phyloP scores from a whole-genome alignment of 2,113 vertebrate species.

The Gymnobelideus leadbeateri region DNA sequence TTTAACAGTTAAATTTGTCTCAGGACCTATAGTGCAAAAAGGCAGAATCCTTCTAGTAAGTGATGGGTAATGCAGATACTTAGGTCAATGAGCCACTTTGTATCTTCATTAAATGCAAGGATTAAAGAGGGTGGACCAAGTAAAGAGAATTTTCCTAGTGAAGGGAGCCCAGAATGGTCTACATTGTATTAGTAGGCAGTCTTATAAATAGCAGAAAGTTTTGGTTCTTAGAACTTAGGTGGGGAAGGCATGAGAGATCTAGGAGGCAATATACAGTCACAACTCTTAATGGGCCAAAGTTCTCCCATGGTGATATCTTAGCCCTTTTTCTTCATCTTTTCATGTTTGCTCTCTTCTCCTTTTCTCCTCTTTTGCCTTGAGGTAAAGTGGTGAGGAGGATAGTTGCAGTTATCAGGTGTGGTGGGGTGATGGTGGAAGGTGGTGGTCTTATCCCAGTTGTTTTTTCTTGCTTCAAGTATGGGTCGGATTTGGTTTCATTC shows the following conservation, averaged over 20 bases:
- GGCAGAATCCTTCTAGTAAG: constrained; percentile 2
- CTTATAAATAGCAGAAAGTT: background rate
- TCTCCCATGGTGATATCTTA: background rate
- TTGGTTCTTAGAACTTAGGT: background rate
- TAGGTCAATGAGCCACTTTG: constrained; percentile 5
- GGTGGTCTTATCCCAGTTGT: background rate
- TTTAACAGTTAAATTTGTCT: constrained; percentile 4
- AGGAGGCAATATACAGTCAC: background rate
- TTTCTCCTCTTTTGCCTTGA: background rate
- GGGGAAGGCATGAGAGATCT: constrained; percentile 2
- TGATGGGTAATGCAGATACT: background rate
- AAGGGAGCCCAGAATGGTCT: background rate
- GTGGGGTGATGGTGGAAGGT: background rate
- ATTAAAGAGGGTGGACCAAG: constrained; percentile 1
- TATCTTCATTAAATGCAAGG: background rate
- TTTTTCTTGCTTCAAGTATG: constrained; percentile 13
- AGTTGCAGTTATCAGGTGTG: background rate
- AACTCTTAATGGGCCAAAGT: background rate
- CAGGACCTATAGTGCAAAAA: background rate
- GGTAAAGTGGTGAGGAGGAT: background rate
- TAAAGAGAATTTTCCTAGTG: background rate
- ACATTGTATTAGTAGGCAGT: constrained; percentile 7
- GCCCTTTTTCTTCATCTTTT: background rate
- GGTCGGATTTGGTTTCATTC: constrained; percentile 20
- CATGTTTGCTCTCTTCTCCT: background rate